Evolutionary conservation across 2,797 vertebrate species (phyloP).

Genomic region (Mormyrops attenuatus): DNA sequence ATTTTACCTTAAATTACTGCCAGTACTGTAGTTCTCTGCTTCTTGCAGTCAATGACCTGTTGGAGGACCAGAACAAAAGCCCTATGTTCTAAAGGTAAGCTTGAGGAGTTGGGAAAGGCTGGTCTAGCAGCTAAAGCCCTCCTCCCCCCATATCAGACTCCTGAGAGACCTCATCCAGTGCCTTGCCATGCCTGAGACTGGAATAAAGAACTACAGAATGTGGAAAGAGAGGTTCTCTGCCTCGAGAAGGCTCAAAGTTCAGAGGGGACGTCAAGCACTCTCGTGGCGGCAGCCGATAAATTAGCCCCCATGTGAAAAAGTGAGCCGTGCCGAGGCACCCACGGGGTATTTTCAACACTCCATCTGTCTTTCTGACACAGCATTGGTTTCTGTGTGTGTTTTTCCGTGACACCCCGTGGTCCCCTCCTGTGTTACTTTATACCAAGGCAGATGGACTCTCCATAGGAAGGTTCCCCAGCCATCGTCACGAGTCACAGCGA

Average conservation of each 20-base stretch:
- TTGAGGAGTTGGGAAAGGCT: not conserved
- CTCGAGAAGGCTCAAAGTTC: conserved; percentile 8
- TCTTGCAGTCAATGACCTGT: not conserved
- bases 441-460: conserved; percentile 47
- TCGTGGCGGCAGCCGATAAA: not conserved
- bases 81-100: not conserved
- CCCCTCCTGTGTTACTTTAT: conserved; percentile 42
- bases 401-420: conserved; percentile 34
- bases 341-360: conserved; percentile 12
- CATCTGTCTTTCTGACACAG: conserved; percentile 26
- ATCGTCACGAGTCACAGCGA: conserved; percentile 34
- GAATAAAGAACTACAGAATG: not conserved
- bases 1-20: not conserved
- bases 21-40: not conserved
- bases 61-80: not conserved
- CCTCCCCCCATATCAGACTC: not conserved
- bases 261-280: conserved; percentile 14
- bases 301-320: conserved; percentile 15
- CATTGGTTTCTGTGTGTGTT: conserved; percentile 20
- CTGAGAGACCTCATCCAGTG: not conserved
- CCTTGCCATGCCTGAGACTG: not conserved
- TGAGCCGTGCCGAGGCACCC: not conserved
- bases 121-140: not conserved
- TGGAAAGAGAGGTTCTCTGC: not conserved
- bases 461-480: conserved; percentile 38